A percentile compares a stretch with the other conserved stretches of the same genome.
These are phyloP conservation scores for Sarcophaga rosellei DNA, from an alignment of 2,888 invertebrate genomes.

Conservation along the genomic window DNA sequence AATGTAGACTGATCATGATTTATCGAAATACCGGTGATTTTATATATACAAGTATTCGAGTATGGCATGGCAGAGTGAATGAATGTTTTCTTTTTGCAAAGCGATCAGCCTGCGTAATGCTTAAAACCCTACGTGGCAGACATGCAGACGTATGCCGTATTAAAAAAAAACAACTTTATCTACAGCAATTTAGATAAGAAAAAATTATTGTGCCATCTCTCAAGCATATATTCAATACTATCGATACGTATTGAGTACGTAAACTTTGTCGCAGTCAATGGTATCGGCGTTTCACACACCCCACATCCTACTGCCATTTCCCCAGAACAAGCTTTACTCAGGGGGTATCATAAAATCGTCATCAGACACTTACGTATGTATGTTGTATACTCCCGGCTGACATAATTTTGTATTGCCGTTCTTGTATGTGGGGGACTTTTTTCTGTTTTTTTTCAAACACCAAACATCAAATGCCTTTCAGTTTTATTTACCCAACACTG, in stretches of 20 bases:
- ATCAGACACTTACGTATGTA: slow-evolving; percentile 8
- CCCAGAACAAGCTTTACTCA: not conserved
- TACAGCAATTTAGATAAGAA: slow-evolving; percentile 52
- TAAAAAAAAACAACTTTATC: slow-evolving; percentile 28
- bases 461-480: not conserved
- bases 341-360: not conserved
- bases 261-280: not conserved
- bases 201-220: slow-evolving; percentile 45
- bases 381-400: not conserved
- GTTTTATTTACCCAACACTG: slow-evolving; percentile 24
- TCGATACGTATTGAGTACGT: not conserved
- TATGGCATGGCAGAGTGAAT: not conserved
- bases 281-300: not conserved
- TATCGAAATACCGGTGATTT: slow-evolving; percentile 52
- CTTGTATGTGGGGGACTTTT: slow-evolving; percentile 8
- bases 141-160: slow-evolving; percentile 2
- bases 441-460: not conserved
- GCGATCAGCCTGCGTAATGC: slow-evolving; percentile 13
- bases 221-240: not conserved
- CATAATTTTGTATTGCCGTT: slow-evolving; percentile 18
- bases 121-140: not conserved
- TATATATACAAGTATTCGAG: slow-evolving; percentile 44
- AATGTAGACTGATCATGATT: slow-evolving; percentile 59
- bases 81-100: slow-evolving; percentile 27
- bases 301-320: not conserved